Conservation (phyloP, 2,888 invertebrate genomes). For the Lottia gigantea region DNA sequence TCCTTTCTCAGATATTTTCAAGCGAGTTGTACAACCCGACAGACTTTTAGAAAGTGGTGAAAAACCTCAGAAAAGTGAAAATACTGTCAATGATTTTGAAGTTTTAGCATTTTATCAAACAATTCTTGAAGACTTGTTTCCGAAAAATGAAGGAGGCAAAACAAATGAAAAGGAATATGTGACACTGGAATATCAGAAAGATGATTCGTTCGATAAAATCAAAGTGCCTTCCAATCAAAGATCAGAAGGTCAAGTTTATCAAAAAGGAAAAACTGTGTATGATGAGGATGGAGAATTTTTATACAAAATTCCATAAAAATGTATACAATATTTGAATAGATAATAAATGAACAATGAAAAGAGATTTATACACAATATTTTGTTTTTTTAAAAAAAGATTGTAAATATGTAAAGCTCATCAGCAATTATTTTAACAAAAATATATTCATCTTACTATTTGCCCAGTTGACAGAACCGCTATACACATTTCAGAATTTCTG, state of each 20-base stretch:
- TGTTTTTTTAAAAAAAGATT: too few relatives aligned
- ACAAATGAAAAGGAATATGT: too few relatives aligned
- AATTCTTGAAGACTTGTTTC: slow-evolving; percentile 11
- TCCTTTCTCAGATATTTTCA: too few relatives aligned
- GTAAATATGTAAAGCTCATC: too few relatives aligned
- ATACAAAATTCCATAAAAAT: slow-evolving; percentile 22
- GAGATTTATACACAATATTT: too few relatives aligned
- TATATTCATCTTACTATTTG: too few relatives aligned
- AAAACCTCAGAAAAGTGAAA: slow-evolving; percentile 10
- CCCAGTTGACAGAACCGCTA: too few relatives aligned
- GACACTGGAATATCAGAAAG: background rate
- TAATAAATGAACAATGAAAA: background rate
- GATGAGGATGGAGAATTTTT: slow-evolving; percentile 27
- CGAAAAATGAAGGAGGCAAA: too few relatives aligned
- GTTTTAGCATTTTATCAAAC: slow-evolving; percentile 38
- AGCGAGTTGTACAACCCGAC: too few relatives aligned
- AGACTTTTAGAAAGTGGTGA: too few relatives aligned
- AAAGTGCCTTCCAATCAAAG: background rate
- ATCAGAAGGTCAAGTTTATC: slow-evolving; percentile 10
- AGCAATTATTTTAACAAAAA: too few relatives aligned
- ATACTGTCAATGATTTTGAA: slow-evolving; percentile 51
- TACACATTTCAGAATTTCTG: too few relatives aligned
- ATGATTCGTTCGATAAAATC: background rate
- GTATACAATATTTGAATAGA: background rate
- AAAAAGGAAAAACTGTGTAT: slow-evolving; percentile 18